phyloP scores from a whole-genome alignment of 2,113 vertebrate genomes.

The Oreotrochilus melanogaster region DNA sequence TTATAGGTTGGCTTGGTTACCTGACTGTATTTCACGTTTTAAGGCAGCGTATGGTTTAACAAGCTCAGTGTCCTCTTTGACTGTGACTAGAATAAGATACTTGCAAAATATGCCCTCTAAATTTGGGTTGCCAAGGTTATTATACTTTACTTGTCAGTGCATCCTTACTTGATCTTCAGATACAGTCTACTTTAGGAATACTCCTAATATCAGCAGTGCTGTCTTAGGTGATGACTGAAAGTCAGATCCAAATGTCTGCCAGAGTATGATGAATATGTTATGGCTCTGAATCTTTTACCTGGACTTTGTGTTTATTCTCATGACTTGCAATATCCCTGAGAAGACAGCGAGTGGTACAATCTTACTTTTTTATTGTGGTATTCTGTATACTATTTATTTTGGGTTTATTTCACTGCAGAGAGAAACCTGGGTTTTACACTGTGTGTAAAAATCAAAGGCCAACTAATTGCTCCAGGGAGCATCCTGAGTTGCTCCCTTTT shows the following conservation, averaged over 20 bases:
- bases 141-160: neutral
- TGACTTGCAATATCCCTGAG: neutral
- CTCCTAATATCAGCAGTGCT: constrained; percentile 6
- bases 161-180: neutral
- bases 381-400: neutral
- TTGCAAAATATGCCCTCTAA: neutral
- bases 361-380: neutral
- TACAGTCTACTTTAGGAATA: neutral
- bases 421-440: neutral
- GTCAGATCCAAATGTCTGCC: neutral
- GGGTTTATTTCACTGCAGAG: neutral
- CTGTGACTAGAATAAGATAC: neutral
- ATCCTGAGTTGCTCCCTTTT: constrained; percentile 3
- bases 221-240: constrained; percentile 17
- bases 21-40: neutral
- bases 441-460: neutral
- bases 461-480: neutral
- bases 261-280: constrained; percentile 31
- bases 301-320: neutral
- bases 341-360: neutral
- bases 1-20: neutral
- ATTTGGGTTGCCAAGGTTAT: neutral
- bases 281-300: neutral
- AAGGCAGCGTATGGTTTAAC: neutral
- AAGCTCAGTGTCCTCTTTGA: neutral